Percentiles rank a stretch among this genome's conserved stretches.
phyloP scores from a whole-genome alignment of 2,113 vertebrate species.

The Okapia johnstoni region DNA sequence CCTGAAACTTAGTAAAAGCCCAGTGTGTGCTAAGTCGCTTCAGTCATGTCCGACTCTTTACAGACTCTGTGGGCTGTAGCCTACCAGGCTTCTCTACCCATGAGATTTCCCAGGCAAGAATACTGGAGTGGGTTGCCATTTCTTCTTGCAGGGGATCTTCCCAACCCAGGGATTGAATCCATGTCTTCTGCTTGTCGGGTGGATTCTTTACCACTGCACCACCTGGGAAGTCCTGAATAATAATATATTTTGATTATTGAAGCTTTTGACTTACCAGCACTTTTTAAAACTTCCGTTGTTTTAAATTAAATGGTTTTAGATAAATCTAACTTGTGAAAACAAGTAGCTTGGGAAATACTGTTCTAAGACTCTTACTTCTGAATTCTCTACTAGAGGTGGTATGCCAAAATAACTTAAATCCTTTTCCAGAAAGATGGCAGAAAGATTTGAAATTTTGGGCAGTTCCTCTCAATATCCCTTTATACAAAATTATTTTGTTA shows the following conservation, averaged over 20 bases:
- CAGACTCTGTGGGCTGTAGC: neutral
- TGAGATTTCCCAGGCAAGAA: neutral
- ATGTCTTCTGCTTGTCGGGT: neutral
- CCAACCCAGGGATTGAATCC: neutral
- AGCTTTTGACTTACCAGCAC: neutral
- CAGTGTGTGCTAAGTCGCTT: neutral
- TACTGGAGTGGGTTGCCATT: neutral
- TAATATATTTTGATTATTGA: neutral
- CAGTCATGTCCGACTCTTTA: neutral
- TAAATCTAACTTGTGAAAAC: neutral
- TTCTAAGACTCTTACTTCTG: neutral
- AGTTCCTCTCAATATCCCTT: neutral
- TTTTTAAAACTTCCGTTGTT: neutral
- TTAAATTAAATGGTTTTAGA: neutral
- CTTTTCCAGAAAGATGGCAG: neutral
- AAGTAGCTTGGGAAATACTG: neutral
- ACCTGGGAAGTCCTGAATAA: neutral
- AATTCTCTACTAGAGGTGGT: neutral
- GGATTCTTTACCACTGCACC: neutral
- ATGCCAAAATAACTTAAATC: neutral
- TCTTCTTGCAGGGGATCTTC: neutral
- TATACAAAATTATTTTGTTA: neutral
- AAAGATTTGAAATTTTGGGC: neutral
- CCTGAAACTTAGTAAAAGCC: neutral
- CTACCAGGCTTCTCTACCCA: neutral